Evolutionary conservation across 2,113 vertebrate genomes (phyloP), one percentile per base, ranked within the genome.

Genomic region (Calyptommatus sinebrachiatus): DNA sequence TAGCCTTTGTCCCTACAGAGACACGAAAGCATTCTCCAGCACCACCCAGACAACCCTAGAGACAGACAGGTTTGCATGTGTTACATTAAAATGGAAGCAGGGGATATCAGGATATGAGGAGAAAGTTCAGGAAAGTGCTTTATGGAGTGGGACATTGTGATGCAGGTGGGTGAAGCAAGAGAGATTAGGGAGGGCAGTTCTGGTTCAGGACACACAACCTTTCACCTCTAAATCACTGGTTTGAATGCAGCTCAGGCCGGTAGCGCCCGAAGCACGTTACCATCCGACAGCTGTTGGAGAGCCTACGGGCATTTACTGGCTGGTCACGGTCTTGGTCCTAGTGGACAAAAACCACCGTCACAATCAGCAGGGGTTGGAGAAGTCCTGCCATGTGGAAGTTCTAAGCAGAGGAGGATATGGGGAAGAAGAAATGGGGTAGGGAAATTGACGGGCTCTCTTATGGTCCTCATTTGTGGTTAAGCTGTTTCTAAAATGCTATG

Each of bases 221-320:
- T 74, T 74, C 79, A 80, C 79, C 79, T 80, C 71, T 73, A 73
- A 46, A 71, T 80, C 78, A 80, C 71, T 67, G 79, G 71, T 73
- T 74, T 12, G 71, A 67, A 81, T 81, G 79, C 57, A 81, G 79
- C 71, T 71, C 65, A 68, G 79, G 71, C 72, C 79, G 48, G 71
- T 74, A 80, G 79, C 63, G 63, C 71, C 79, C 79, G 21, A 74
- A 81, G 63, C 72, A 68, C 60, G 79, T 81, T 74, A 75, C 79
- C 72, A 81, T 81, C 72, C 79, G 71, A 65, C 26, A 50, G 71
- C 79, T 74, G 79, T 74, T 74, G 63, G 61, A 74, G 31, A 68
- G 79, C 63, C 48, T 81, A 29, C 65, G 72, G 48, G 63, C 24
- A 41, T 71, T 68, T 45, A 68, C 63, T 28, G 79, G 71, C 77